Base-by-base conservation (phyloP, 2,113 vertebrate genomes). In the Paramormyrops kingsleyae region DNA sequence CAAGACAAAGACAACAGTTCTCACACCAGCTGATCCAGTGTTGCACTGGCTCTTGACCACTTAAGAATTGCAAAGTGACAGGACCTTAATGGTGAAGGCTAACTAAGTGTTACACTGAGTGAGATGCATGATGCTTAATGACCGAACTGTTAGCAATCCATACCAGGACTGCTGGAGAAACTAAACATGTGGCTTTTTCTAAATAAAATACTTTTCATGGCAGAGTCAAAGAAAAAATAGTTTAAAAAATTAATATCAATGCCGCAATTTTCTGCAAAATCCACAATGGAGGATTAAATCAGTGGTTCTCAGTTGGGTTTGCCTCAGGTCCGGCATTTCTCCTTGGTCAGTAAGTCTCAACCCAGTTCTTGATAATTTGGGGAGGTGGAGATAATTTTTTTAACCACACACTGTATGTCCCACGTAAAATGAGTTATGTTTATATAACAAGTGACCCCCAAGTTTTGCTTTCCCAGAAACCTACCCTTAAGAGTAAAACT, bases 1-100 rank as follows among this genome's bases (percentile, higher is more conserved):
- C 50, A 53, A 15, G 27, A 83, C 74, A 83, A 35, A 52, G 74
- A 52, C 66, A 89, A 80, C 31, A 56, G 27, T 53, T 39, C 13
- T 88, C 62, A 74, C 46, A 89, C 49, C 88, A 83, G 49, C 74
- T 89, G 88, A 42, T 42, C 19, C 74, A 77, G 6, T 83, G 74
- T 39, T 47, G 66, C 12, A 8, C 44, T 31, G 44, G 46, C 46
- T 53, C 39, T 31, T 87, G 85, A 53, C 27, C n/a, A 19, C 44
- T 84, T 44, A 24, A n/a, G 83, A 84, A 24, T n/a, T 84, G 9
- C 83, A 84, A 42, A 47, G 17, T 84, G 83, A n/a, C 44, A n/a
- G 83, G 44, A 7, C 24, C 21, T 24, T 46, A 46, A 84, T 46
- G 24, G 44, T 44, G 42, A 83, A 83, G 31, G 19, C 39, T 49